These are phyloP conservation scores for Ibycter americanus DNA, from an alignment of 2,797 vertebrate species.

Conservation along the genomic window DNA sequence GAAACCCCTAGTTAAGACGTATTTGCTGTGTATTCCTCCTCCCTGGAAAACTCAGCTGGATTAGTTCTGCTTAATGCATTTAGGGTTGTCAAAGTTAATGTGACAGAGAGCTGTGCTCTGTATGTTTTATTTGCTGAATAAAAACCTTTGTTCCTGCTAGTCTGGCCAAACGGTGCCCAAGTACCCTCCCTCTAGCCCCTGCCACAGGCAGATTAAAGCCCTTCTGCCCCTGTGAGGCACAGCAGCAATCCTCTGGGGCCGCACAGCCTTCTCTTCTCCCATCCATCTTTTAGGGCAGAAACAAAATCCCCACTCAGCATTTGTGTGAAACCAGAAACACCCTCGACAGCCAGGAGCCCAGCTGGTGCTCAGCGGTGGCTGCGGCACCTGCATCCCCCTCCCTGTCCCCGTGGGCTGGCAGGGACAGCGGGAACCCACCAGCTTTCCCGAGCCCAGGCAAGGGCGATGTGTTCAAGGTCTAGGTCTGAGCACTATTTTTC, in stretches of 20 bases:
- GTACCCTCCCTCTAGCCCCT: not conserved
- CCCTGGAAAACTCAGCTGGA: not conserved
- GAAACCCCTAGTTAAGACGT: rapidly evolving
- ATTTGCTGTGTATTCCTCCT: not conserved
- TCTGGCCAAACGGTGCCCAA: not conserved
- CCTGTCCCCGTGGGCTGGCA: not conserved
- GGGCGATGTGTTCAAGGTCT: not conserved
- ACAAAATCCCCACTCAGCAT: not conserved
- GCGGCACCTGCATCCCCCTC: rapidly evolving
- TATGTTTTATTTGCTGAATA: not conserved
- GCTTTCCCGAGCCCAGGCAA: not conserved
- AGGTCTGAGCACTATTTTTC: not conserved
- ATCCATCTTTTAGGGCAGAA: rapidly evolving
- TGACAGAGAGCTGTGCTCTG: not conserved
- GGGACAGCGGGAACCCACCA: not conserved
- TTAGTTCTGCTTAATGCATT: rapidly evolving
- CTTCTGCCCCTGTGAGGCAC: not conserved
- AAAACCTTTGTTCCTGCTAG: not conserved
- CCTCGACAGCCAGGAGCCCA: rapidly evolving
- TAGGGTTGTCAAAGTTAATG: not conserved
- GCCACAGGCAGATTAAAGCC: not conserved
- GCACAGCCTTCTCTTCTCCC: rapidly evolving
- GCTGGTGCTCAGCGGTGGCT: rapidly evolving
- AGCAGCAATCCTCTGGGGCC: not conserved
- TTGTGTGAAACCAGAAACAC: not conserved